Conservation (phyloP, 1,140 invertebrate species). For the Mycetomoellerius zeteki region DNA sequence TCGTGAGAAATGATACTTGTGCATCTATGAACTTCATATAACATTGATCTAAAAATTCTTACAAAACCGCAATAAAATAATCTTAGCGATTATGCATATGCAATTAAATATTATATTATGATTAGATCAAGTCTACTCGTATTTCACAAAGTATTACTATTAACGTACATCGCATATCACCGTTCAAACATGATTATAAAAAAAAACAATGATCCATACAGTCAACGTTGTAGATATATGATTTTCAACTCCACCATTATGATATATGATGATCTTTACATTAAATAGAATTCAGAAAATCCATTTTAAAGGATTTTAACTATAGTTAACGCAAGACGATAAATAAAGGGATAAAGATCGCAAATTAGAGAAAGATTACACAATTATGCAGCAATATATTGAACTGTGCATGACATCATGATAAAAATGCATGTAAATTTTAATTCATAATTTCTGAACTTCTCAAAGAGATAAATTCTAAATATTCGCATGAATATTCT, state of each 20-base stretch:
- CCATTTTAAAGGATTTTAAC: neutral
- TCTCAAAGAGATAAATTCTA: neutral
- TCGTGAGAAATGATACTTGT: conserved; percentile 49
- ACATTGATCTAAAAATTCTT: conserved; percentile 48
- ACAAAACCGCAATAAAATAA: conserved; percentile 40
- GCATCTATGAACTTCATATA: conserved; percentile 64
- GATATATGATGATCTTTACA: neutral
- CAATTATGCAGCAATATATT: neutral
- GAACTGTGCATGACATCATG: neutral
- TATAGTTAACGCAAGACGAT: neutral
- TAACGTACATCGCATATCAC: conserved; percentile 41
- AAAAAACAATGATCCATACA: conserved; percentile 33
- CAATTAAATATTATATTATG: conserved; percentile 56
- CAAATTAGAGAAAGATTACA: neutral
- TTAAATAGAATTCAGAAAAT: neutral
- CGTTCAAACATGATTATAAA: conserved; percentile 26
- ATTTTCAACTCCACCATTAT: conserved; percentile 1
- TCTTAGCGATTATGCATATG: conserved; percentile 8
- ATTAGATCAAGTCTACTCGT: conserved; percentile 19
- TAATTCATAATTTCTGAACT: conserved; percentile 1
- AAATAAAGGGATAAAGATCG: neutral
- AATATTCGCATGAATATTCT: neutral
- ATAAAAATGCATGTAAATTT: neutral
- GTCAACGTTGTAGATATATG: neutral
- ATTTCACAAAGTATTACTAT: conserved; percentile 22